Evolutionary conservation across 2,797 vertebrate genomes (phyloP), one percentile per base, ranked within the genome.

Genomic region (Austrolebias charrua): DNA sequence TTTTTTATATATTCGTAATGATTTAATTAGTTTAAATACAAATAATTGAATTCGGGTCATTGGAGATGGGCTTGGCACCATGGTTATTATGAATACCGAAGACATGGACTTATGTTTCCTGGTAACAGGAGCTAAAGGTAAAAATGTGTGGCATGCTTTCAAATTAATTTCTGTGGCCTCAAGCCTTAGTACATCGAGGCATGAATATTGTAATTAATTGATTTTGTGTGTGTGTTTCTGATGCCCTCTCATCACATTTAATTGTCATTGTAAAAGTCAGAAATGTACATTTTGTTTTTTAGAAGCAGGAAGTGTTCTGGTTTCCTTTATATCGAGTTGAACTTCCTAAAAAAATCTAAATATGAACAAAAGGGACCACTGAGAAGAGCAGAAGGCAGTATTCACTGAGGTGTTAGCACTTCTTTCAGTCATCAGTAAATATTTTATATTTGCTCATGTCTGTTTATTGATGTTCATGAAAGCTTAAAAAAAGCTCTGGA

Each of bases 31-130:
- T 38, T 59, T 55, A 33, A 28, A 31, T 1, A 8, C 43, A 19
- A 71, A 65, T 35, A 55, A 56, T 58, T 54, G 20, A 40, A 33
- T 54, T 60, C 71, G 40, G 24, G 49, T 46, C 6, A 45, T 48
- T 42, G 45, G 12, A 61, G 13, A 16, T 24, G 2, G 38, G 7
- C 18, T 65, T 67, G 52, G 18, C 0, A 79, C 56, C n/a, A 67
- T 65, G 20, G 91, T 92, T 60, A 75, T 79, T 63, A 76, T 84
- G 76, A 87, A 86, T 83, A 33, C 45, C 1, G 84, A 81, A 67
- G 60, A 65, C 38, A 82, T 81, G 53, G 86, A 86, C 9, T 83
- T 89, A 94, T 92, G 91, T 94, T 81, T 79, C 69, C 60, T 73
- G 66, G 65, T 73, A 80, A 83, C 69, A 54, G 66, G 64, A 18